phyloP scores from a whole-genome alignment of 2,888 invertebrate species.

The Limenitis camilla region DNA sequence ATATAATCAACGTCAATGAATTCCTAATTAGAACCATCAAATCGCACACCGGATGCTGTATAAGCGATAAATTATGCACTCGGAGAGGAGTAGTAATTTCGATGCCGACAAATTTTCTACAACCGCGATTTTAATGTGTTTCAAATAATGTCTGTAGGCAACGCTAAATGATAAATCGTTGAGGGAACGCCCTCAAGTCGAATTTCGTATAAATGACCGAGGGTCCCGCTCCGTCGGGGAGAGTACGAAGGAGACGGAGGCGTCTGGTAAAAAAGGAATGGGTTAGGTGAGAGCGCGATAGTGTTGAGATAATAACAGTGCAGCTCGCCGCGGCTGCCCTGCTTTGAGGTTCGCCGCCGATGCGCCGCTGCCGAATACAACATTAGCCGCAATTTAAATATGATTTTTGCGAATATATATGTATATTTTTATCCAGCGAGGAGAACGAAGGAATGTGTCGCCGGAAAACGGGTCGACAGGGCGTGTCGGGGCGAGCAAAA shows the following conservation, averaged over 20 bases:
- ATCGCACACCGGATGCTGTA: slow-evolving; percentile 55
- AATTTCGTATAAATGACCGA: slow-evolving; percentile 59
- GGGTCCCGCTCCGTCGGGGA: slow-evolving; percentile 44
- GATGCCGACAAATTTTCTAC: slow-evolving; percentile 73
- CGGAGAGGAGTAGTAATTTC: slow-evolving; percentile 67
- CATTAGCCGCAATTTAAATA: slow-evolving; percentile 63
- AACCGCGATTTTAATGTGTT: slow-evolving; percentile 73
- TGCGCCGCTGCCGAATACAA: slow-evolving; percentile 57
- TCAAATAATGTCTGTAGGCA: slow-evolving; percentile 74
- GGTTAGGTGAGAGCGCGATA: slow-evolving; percentile 66
- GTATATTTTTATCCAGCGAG: slow-evolving; percentile 15
- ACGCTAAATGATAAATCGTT: slow-evolving; percentile 74
- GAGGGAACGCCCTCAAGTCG: slow-evolving; percentile 64
- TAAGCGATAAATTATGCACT: slow-evolving; percentile 68
- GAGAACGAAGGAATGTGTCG: slow-evolving; percentile 40
- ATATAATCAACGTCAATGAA: slow-evolving; percentile 53
- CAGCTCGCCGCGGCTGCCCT: slow-evolving; percentile 43
- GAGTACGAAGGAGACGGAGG: slow-evolving; percentile 55
- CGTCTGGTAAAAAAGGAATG: slow-evolving; percentile 68
- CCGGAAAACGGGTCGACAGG: slow-evolving; percentile 47
- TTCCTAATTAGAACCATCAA: slow-evolving; percentile 61
- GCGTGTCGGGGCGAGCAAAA: slow-evolving; percentile 59
- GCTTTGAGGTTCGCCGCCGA: slow-evolving; percentile 50
- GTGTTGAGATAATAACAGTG: slow-evolving; percentile 75
- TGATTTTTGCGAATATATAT: slow-evolving; percentile 44